Percentiles rank a stretch among this genome's conserved stretches.
These are phyloP conservation scores for Gulo gulo DNA, from an alignment of 2,113 vertebrate genomes.

Conservation along the genomic window DNA sequence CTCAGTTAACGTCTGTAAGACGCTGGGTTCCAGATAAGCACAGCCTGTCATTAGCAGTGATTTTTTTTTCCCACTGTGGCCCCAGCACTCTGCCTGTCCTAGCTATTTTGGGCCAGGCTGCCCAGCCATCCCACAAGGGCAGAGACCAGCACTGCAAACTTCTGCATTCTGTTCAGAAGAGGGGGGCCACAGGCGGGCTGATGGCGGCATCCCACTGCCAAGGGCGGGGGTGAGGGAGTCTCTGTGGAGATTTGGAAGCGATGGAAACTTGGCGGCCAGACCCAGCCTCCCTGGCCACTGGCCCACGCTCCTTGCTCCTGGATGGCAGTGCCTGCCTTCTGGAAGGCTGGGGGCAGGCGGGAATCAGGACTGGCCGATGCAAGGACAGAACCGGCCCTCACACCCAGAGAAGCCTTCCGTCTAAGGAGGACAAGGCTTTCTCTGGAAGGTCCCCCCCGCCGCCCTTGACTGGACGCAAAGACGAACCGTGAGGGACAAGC, in stretches of 20 bases:
- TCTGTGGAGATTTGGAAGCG: not conserved
- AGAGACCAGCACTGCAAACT: not conserved
- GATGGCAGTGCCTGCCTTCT: not conserved
- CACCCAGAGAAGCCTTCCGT: not conserved
- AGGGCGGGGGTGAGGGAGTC: not conserved
- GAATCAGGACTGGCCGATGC: not conserved
- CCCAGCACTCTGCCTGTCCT: not conserved
- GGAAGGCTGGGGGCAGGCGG: not conserved
- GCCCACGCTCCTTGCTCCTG: not conserved
- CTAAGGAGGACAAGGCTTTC: not conserved
- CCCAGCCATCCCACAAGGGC: conserved; percentile 36
- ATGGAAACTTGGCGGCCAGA: conserved; percentile 56
- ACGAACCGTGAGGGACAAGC: not conserved
- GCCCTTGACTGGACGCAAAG: not conserved
- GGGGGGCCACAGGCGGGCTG: not conserved
- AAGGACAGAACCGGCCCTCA: not conserved
- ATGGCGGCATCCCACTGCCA: conserved; percentile 7
- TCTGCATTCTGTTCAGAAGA: conserved; percentile 35
- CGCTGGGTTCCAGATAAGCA: not conserved
- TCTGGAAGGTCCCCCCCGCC: not conserved
- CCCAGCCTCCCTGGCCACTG: not conserved
- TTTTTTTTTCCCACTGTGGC: not conserved
- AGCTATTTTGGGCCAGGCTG: conserved; percentile 43
- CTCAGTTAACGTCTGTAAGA: not conserved
- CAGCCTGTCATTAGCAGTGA: not conserved